Evolutionary conservation across 92 coral and sea anemone species (phyloP).

Genomic region (Siderastrea radians): DNA sequence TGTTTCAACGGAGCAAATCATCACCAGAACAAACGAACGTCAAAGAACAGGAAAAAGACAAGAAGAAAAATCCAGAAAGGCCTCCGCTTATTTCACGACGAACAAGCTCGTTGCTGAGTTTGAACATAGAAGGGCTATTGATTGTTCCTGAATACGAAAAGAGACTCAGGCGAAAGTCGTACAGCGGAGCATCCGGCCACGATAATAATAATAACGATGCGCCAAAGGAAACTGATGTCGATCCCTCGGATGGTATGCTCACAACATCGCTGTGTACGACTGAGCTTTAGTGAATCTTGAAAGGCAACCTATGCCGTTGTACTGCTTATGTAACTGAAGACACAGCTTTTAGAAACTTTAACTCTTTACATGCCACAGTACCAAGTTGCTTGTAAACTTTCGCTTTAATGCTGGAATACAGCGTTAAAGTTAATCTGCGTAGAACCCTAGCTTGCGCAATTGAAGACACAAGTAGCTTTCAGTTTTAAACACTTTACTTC

Average conservation of each 20-base stretch:
- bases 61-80: not conserved
- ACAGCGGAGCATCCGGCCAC: constrained; percentile 11
- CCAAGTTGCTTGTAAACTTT: too few species aligned
- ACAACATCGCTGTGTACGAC: constrained; percentile 59
- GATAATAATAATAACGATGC: not conserved
- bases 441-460: not conserved
- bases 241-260: constrained; percentile 51
- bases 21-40: not conserved
- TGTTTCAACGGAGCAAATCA: constrained; percentile 2
- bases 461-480: not conserved
- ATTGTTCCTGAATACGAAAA: constrained; percentile 44
- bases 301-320: not conserved
- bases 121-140: constrained; percentile 41
- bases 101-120: constrained; percentile 31
- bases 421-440: too few species aligned
- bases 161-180: constrained; percentile 36
- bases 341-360: too few species aligned
- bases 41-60: not conserved
- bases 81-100: constrained; percentile 27
- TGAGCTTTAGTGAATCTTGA: constrained; percentile 9
- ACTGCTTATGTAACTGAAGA: not conserved
- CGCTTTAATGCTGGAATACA: too few species aligned
- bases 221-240: constrained; percentile 25
- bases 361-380: too few species aligned
- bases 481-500: not conserved